Evolutionary conservation across 2,888 invertebrate genomes (phyloP).

Genomic region (Morinoia aosen): DNA sequence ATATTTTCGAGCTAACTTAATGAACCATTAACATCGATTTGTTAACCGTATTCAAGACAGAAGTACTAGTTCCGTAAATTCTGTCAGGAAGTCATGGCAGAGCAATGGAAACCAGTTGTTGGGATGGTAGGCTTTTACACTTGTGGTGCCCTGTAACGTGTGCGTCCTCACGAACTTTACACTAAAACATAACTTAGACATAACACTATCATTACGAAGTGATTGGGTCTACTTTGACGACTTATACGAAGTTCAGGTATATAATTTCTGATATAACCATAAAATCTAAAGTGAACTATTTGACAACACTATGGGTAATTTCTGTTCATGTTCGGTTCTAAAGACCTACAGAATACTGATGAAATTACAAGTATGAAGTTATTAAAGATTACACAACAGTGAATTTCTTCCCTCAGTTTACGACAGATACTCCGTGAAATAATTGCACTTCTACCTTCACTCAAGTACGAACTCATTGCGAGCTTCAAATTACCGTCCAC

Average conservation of each 20-base stretch:
- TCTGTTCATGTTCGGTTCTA: neutral
- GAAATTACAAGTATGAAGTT: neutral
- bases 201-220: neutral
- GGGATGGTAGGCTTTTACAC: neutral
- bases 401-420: neutral
- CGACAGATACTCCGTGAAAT: neutral
- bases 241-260: neutral
- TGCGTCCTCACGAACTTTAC: neutral
- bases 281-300: neutral
- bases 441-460: neutral
- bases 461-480: neutral
- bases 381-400: neutral
- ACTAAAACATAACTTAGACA: neutral
- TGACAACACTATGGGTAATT: neutral
- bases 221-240: neutral
- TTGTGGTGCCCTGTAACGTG: neutral
- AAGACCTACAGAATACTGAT: neutral
- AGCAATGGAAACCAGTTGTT: no score
- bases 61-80: no score
- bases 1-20: neutral
- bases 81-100: no score
- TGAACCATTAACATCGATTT: neutral
- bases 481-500: neutral
- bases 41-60: no score
- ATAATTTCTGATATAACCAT: neutral